Conservation (phyloP, 2,797 vertebrate genomes). For the Lutjanus campechanus region DNA sequence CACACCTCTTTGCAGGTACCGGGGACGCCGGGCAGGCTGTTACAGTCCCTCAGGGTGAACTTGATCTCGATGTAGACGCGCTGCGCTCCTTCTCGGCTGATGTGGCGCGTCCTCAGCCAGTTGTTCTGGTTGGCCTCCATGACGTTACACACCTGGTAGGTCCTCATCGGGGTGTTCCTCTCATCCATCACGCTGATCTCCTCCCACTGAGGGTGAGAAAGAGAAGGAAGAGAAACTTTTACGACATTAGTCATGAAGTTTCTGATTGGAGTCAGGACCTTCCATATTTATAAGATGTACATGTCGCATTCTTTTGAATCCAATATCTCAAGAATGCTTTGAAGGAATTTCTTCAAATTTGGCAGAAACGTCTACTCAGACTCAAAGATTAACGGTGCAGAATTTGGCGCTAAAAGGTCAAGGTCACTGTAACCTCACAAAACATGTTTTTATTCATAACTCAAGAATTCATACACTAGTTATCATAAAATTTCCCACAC, state of each 20-base stretch:
- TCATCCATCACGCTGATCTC: slow-evolving; percentile 92
- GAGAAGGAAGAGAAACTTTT: background rate
- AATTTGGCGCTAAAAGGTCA: no score
- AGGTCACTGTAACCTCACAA: no score
- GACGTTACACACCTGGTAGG: slow-evolving; percentile 90
- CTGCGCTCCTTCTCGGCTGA: slow-evolving; percentile 87
- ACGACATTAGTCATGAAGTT: background rate
- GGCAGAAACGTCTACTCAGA: no score
- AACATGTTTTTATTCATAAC: no score
- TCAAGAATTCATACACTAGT: no score
- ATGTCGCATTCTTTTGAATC: no score
- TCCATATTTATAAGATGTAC: background rate
- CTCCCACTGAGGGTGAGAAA: slow-evolving; percentile 85
- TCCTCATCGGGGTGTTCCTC: slow-evolving; percentile 89
- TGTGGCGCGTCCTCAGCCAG: slow-evolving; percentile 90
- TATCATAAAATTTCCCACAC: no score
- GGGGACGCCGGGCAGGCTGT: slow-evolving; percentile 89
- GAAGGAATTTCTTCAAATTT: no score
- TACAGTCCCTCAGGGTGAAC: slow-evolving; percentile 90
- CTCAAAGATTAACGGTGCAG: no score
- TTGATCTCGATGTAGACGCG: slow-evolving; percentile 91
- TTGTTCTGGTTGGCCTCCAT: slow-evolving; percentile 92
- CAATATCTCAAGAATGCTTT: no score
- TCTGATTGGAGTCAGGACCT: background rate
- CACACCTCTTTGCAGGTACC: slow-evolving; percentile 90